Conservation (phyloP, 2,797 vertebrate genomes). For the Galaxias olidus region DNA sequence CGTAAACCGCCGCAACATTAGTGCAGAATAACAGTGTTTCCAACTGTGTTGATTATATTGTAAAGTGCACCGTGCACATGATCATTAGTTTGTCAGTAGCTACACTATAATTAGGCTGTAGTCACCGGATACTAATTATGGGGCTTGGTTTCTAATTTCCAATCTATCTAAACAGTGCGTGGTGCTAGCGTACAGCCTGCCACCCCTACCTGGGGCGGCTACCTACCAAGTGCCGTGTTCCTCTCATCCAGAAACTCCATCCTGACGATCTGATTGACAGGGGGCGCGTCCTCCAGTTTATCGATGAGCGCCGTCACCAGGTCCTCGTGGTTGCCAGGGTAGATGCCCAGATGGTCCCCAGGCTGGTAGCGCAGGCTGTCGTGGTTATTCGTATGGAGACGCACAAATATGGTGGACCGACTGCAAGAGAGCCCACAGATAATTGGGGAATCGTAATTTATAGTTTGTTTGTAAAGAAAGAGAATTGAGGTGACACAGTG, state of each 20-base stretch:
- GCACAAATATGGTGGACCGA: slow-evolving; percentile 92
- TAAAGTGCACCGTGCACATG: not conserved
- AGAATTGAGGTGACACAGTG: too few species aligned
- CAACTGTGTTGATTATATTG: not conserved
- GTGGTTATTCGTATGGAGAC: slow-evolving; percentile 88
- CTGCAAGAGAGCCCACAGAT: slow-evolving; percentile 64
- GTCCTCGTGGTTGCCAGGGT: slow-evolving; percentile 92
- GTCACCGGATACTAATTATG: too few species aligned
- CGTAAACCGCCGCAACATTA: too few species aligned
- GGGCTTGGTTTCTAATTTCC: too few species aligned
- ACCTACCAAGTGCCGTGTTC: slow-evolving; percentile 91
- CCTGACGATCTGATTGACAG: slow-evolving; percentile 90
- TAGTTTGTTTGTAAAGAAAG: slow-evolving; percentile 17
- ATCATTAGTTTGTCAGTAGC: too few species aligned
- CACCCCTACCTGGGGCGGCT: slow-evolving; percentile 14
- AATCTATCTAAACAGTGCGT: too few species aligned
- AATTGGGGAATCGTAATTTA: slow-evolving; percentile 23
- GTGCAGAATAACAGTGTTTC: not conserved
- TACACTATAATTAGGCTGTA: too few species aligned
- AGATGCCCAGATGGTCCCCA: slow-evolving; percentile 95
- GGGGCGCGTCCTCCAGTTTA: slow-evolving; percentile 90
- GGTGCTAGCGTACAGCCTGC: not conserved
- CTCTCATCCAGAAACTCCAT: slow-evolving; percentile 95
- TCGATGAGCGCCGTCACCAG: slow-evolving; percentile 90
- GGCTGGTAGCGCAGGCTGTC: slow-evolving; percentile 89